Evolutionary conservation across 2,113 vertebrate genomes (phyloP).

Genomic region (Tamias sibiricus): DNA sequence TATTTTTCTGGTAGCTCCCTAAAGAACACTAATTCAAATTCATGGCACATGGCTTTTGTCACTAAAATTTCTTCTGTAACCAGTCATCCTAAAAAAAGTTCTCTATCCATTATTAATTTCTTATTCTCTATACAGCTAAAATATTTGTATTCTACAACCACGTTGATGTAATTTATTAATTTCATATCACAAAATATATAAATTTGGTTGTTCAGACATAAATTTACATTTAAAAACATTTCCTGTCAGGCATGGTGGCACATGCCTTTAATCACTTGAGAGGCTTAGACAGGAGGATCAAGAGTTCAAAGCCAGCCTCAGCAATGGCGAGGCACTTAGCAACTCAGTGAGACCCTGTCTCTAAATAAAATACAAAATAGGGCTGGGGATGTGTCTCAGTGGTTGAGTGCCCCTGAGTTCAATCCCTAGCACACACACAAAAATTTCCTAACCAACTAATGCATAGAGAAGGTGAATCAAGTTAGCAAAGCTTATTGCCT

Average conservation of each 20-base stretch:
- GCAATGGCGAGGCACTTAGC: no score
- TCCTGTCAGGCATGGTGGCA: background rate
- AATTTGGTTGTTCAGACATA: slow-evolving; percentile 7
- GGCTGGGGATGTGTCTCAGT: no score
- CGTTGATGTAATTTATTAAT: slow-evolving; percentile 28
- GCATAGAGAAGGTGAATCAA: slow-evolving; percentile 9
- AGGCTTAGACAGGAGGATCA: no score
- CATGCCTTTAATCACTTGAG: no score
- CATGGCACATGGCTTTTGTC: slow-evolving; percentile 64
- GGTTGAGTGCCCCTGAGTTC: no score
- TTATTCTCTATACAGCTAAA: slow-evolving; percentile 51
- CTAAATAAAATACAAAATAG: no score
- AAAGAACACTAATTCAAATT: slow-evolving; percentile 78
- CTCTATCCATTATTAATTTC: slow-evolving; percentile 70
- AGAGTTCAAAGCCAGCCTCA: no score
- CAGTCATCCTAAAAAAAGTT: slow-evolving; percentile 63
- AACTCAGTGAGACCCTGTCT: no score
- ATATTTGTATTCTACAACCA: slow-evolving; percentile 23
- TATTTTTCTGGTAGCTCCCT: slow-evolving; percentile 70
- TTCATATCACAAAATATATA: slow-evolving; percentile 53
- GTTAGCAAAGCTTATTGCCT: slow-evolving; percentile 8
- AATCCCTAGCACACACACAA: no score
- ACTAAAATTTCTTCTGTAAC: slow-evolving; percentile 67
- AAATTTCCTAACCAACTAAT: slow-evolving; percentile 25
- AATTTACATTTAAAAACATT: slow-evolving; percentile 40